Evolutionary conservation across 2,888 invertebrate genomes (phyloP), one percentile per base, ranked within the genome.

Genomic region (Eupithecia centaureata): DNA sequence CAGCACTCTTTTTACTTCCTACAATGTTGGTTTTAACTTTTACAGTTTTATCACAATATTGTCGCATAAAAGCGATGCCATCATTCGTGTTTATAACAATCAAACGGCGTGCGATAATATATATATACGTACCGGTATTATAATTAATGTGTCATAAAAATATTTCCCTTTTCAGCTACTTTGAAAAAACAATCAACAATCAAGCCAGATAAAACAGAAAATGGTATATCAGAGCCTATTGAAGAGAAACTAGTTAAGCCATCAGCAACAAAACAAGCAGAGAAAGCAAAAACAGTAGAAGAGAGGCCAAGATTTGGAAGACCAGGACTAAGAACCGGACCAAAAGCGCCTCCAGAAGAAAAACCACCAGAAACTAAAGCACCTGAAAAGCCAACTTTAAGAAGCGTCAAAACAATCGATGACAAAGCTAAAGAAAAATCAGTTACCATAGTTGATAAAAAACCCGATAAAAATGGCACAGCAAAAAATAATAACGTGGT

Each of bases 111-210:
- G 52, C 52, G 15, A 27, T 5, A 25, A n/a, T n/a, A n/a, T n/a
- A n/a, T 38, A 3, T 38, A 38, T 33, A 7, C 5, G 10, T 33
- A 7, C 10, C 10, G 33, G 5, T 51, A 5, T 27, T 27, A 52
- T 15, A 52, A 1, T 52, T 52, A 25, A 22, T 52, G 7, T 52
- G 25, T 1, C 13, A 12, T 52, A 27, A 15, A 2, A 52, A 52
- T 27, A 27, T 33, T 76, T 72, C 65, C 61, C 70, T 62, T 90
- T 87, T 61, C 88, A 93, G 94, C 93, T 56, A 86, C 83, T 38
- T 79, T 93, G 63, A 93, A 90, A 73, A 93, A 94, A 68, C 93
- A 94, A 75, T 63, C 92, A 0, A 92, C 93, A n/a, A 82, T 93
- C 68, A 89, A 84, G 30, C 61, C 61, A 78, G 92, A 91, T 22